Evolutionary conservation across 2,113 vertebrate species (phyloP).

Genomic region (Garra rufa): DNA sequence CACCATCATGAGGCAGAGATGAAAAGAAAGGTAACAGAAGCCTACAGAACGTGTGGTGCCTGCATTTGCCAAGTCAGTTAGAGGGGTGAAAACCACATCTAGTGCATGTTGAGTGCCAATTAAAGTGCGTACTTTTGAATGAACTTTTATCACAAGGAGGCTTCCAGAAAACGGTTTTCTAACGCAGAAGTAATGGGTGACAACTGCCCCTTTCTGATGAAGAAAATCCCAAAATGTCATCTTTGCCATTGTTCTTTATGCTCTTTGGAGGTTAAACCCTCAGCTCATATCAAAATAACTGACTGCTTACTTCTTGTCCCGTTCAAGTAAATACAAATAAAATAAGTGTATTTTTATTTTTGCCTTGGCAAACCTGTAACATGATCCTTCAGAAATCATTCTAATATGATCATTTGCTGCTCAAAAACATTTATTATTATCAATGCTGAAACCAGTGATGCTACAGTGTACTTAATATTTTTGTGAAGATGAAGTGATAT

Average conservation of each 20-base stretch:
- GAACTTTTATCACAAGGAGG: neutral
- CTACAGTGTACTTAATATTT: neutral
- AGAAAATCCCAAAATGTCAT: neutral
- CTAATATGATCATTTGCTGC: neutral
- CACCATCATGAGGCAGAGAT: conserved; percentile 42
- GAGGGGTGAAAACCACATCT: conserved; percentile 25
- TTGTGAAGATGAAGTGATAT: neutral
- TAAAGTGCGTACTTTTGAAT: conserved; percentile 19
- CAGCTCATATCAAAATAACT: neutral
- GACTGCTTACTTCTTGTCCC: neutral
- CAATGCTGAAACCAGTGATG: neutral
- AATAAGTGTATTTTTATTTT: no score
- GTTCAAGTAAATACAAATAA: no score
- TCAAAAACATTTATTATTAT: neutral
- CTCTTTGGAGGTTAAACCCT: neutral
- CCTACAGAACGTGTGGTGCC: conserved; percentile 29
- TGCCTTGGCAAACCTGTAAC: no score
- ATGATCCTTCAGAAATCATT: neutral
- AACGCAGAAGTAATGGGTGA: conserved; percentile 2
- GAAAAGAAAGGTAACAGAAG: conserved; percentile 43
- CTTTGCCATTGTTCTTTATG: neutral
- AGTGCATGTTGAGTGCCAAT: conserved; percentile 39
- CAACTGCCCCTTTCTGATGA: neutral
- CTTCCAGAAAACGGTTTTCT: neutral
- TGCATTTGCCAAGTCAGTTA: conserved; percentile 36